Evolutionary conservation across 1,140 invertebrate genomes (phyloP).

Genomic region (Trissolcus basalis): DNA sequence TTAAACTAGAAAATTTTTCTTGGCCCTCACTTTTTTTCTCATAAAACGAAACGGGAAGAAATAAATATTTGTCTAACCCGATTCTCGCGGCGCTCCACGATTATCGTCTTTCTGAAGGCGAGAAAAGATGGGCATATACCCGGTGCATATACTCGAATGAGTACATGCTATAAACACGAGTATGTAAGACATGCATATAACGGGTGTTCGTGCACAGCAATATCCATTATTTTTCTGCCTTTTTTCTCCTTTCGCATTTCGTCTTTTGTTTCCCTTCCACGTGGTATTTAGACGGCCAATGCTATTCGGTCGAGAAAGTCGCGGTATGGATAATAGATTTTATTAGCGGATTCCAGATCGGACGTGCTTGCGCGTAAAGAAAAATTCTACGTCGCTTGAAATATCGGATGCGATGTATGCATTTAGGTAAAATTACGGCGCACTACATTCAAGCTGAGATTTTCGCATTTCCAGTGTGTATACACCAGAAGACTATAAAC

Average conservation of each 20-base stretch:
- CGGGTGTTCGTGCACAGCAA: conserved; percentile 32
- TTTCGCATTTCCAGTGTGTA: background rate
- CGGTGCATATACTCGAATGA: conserved; percentile 22
- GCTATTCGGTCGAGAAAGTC: conserved; percentile 15
- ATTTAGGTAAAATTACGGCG: too few species aligned
- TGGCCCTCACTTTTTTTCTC: conserved; percentile 3
- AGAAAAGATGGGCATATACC: conserved; percentile 36
- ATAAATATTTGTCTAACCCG: conserved; percentile 53
- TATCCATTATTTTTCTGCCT: conserved; percentile 36
- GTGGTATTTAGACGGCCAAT: conserved; percentile 31
- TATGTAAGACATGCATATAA: conserved; percentile 51
- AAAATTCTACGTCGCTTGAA: conserved; percentile 18
- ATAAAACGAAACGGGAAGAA: conserved; percentile 27
- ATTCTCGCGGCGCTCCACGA: conserved; percentile 36
- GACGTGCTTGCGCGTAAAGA: background rate
- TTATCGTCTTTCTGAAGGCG: conserved; percentile 40
- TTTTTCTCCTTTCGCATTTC: background rate
- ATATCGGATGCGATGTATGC: conserved; percentile 6
- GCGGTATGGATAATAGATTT: conserved; percentile 24
- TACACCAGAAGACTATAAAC: too few species aligned
- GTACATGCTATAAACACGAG: conserved; percentile 42
- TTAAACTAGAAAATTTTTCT: conserved; percentile 1
- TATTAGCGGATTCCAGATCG: conserved; percentile 30
- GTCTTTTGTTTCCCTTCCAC: conserved; percentile 21
- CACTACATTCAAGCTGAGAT: background rate